Percentiles rank a stretch among this genome's conserved stretches.
phyloP scores from a whole-genome alignment of 2,113 vertebrate species.

The Acanthisitta chloris region DNA sequence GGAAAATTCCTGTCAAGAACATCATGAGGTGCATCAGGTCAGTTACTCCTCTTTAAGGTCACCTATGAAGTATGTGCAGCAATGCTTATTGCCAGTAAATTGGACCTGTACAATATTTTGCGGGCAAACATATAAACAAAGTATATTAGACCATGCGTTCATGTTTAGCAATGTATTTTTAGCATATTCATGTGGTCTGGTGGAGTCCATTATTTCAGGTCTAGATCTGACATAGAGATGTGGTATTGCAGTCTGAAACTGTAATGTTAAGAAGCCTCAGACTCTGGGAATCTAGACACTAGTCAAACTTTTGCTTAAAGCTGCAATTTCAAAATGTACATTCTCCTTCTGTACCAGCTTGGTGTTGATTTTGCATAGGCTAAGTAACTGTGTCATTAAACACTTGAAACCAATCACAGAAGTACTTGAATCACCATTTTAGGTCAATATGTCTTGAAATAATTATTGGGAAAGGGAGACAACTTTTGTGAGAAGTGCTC shows the following conservation, averaged over 20 bases:
- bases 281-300: neutral
- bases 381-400: neutral
- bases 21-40: neutral
- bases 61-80: neutral
- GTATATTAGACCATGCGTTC: neutral
- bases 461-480: neutral
- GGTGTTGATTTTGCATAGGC: neutral
- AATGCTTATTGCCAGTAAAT: neutral
- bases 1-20: neutral
- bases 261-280: neutral
- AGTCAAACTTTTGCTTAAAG: neutral
- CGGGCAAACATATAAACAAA: neutral
- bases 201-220: neutral
- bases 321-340: too few relatives aligned
- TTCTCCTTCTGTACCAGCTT: neutral
- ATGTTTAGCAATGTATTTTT: neutral
- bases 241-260: neutral
- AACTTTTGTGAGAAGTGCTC: neutral
- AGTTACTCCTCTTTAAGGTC: neutral
- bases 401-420: neutral
- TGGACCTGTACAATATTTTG: neutral
- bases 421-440: neutral
- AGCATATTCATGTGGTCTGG: neutral
- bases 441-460: neutral
- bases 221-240: neutral